Evolutionary conservation across 2,113 vertebrate species (phyloP).

Genomic region (Aramus guarauna): DNA sequence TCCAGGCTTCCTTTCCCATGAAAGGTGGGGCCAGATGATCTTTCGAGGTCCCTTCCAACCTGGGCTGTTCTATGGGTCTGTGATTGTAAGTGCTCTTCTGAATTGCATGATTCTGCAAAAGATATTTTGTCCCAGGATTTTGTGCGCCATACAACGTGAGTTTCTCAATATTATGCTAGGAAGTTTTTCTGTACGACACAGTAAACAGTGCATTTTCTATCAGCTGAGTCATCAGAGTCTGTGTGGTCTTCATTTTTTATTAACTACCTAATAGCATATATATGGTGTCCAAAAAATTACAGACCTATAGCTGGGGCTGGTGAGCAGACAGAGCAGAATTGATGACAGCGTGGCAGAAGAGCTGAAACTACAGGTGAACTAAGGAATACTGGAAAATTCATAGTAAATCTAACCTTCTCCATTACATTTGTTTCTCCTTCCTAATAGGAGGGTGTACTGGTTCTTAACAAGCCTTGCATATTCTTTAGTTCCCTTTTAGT

Average conservation of each 20-base stretch:
- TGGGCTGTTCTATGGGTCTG: background rate
- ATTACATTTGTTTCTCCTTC: background rate
- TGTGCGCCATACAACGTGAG: background rate
- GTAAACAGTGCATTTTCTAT: background rate
- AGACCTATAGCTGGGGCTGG: background rate
- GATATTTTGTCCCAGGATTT: background rate
- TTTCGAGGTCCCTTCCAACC: background rate
- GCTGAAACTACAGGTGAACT: background rate
- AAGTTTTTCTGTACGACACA: background rate
- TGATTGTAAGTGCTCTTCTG: background rate
- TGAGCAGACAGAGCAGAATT: background rate
- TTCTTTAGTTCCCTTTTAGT: background rate
- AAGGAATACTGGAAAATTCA: background rate
- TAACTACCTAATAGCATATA: background rate
- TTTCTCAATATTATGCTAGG: background rate
- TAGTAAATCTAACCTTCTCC: background rate
- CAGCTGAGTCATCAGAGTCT: background rate
- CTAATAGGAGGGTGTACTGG: background rate
- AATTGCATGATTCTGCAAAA: background rate
- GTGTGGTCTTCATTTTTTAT: background rate
- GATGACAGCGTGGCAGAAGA: background rate
- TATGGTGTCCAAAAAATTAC: background rate
- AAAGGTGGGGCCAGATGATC: rapidly evolving
- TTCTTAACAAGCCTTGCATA: background rate
- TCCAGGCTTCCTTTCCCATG: background rate